These are phyloP conservation scores for Tragelaphus buxtoni DNA, from an alignment of 2,113 vertebrate species.

Conservation along the genomic window DNA sequence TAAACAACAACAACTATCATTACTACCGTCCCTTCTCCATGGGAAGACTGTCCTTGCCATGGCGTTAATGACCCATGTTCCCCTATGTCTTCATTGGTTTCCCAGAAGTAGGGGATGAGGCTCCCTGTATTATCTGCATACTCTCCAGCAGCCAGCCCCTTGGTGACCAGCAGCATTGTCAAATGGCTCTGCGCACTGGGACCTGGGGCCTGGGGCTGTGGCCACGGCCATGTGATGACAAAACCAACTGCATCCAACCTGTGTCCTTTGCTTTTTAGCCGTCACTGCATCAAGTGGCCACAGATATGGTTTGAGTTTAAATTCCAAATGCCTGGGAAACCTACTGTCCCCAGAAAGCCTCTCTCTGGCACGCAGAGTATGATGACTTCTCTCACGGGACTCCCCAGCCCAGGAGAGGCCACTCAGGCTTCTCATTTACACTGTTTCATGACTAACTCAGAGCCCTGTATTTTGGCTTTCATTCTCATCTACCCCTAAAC, in stretches of 20 bases:
- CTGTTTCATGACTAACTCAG: not conserved
- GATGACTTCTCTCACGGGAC: not conserved
- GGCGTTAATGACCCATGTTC: not conserved
- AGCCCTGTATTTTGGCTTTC: not conserved
- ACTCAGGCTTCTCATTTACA: not conserved
- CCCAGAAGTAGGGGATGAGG: not conserved
- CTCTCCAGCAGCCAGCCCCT: not conserved
- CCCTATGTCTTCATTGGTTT: not conserved
- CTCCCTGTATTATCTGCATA: not conserved
- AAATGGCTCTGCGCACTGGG: not conserved
- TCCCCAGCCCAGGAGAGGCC: not conserved
- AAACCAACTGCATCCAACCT: not conserved
- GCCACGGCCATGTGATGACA: not conserved
- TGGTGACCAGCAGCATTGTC: not conserved
- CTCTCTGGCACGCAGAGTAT: not conserved
- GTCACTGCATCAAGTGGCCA: not conserved
- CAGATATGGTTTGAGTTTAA: not conserved
- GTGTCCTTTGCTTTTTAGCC: not conserved
- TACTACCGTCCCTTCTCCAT: not conserved
- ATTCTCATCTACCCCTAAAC: not conserved
- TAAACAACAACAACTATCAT: not conserved
- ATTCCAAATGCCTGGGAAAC: not conserved
- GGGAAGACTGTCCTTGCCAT: not conserved
- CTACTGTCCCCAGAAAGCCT: not conserved
- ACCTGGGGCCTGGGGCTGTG: not conserved